Evolutionary conservation across 1,140 invertebrate species (phyloP), one percentile per base, ranked within the genome.

Genomic region (Heliconius congener): DNA sequence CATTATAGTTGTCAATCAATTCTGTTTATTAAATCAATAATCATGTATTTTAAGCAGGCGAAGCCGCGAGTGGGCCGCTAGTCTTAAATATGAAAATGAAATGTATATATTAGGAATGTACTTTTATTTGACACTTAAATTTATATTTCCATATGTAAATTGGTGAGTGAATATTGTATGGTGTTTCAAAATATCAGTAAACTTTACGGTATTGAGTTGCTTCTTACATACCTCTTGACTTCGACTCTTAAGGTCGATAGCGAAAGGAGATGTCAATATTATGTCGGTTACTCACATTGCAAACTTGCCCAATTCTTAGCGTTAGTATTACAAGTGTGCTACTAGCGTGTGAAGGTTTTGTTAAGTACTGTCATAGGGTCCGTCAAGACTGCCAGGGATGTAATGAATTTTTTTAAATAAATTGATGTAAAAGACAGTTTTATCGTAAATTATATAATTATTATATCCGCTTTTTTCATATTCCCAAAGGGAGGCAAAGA

Each of bases 211-310:
- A 71, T 77, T 71, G 71, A 72, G 30, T 72, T 72, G 70, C 70
- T 77, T 52, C 70, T 77, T 77, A 30, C 6, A 13, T 72, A 55
- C 30, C 76, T 77, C 71, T 77, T 30, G 70, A 77, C 76, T 55
- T 71, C 70, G 46, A 77, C 74, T 66, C 66, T 23, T 37, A 71
- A 76, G 75, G 75, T 71, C 42, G 55, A 46, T 71, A 76, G 75
- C 75, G 75, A 76, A 76, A 76, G 75, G 75, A 76, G 39, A 73
- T 71, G 75, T 76, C 66, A 76, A 76, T 71, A 72, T 39, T 72
- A 72, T 72, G 37, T 72, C 71, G 71, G 34, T 72, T 72, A 72
- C 71, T 42, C 71, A 72, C 1, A 42, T 72, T 72, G 71, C 71
- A 39, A 46, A 6, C 34, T 72, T 72, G 37, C 71, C 19, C 71